phyloP scores from a whole-genome alignment of 1,140 invertebrate genomes.

The Zaprionus africanus region DNA sequence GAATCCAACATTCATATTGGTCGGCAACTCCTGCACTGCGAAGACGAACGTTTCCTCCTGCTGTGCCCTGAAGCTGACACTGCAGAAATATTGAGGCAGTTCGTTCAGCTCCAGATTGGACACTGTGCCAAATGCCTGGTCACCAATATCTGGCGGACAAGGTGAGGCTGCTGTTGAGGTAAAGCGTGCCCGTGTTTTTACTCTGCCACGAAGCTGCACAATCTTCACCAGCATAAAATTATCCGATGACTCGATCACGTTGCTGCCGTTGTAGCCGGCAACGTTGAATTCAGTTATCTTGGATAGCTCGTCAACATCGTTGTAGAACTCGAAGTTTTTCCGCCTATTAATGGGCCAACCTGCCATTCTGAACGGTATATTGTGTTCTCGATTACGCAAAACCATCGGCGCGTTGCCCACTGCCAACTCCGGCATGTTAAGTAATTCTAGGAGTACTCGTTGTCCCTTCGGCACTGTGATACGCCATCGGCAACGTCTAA shows the following conservation, averaged over 20 bases:
- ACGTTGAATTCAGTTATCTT: slow-evolving; percentile 50
- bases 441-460: slow-evolving; percentile 85
- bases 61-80: slow-evolving; percentile 31
- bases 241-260: slow-evolving; percentile 61
- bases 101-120: slow-evolving; percentile 30
- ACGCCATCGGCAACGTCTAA: slow-evolving; percentile 87
- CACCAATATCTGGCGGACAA: slow-evolving; percentile 65
- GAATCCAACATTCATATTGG: background rate
- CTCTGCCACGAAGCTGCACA: background rate
- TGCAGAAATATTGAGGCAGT: slow-evolving; percentile 52
- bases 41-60: slow-evolving; percentile 57
- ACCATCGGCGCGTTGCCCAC: too few species aligned
- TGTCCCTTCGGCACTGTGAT: slow-evolving; percentile 89
- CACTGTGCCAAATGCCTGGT: slow-evolving; percentile 38
- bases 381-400: too few species aligned
- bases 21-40: slow-evolving; percentile 32
- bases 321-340: slow-evolving; percentile 40
- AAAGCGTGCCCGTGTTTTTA: slow-evolving; percentile 37
- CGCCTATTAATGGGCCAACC: too few species aligned
- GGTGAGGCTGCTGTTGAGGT: slow-evolving; percentile 43
- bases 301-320: slow-evolving; percentile 44
- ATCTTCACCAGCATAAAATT: slow-evolving; percentile 62
- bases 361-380: too few species aligned
- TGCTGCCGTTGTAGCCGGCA: slow-evolving; percentile 34
- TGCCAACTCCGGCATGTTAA: slow-evolving; percentile 56